These are phyloP conservation scores for Chaetogeoica ovagalla DNA, from an alignment of 2,888 invertebrate species.

Conservation along the genomic window DNA sequence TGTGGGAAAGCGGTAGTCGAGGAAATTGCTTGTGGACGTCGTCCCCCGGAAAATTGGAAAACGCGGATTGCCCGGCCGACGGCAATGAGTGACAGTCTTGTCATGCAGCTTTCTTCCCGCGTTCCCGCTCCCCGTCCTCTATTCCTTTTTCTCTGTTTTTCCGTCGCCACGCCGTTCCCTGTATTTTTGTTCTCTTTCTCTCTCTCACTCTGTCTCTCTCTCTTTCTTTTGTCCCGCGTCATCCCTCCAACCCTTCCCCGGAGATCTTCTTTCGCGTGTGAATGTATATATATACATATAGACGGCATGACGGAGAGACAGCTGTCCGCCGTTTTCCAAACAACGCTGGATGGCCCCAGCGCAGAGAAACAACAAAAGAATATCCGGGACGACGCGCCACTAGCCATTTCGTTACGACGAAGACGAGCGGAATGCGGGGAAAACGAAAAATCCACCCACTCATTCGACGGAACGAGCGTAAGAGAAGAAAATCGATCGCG, in stretches of 20 bases:
- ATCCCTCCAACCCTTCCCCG: background rate
- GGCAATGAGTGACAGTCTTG: conserved; percentile 50
- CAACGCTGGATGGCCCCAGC: background rate
- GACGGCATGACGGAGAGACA: conserved; percentile 13
- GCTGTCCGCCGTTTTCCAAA: conserved; percentile 36
- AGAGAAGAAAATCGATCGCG: conserved; percentile 28
- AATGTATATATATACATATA: background rate
- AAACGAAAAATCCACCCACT: background rate
- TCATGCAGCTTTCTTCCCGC: conserved; percentile 50
- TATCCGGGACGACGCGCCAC: conserved; percentile 5
- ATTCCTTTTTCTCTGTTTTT: background rate
- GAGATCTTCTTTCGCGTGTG: background rate
- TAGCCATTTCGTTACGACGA: conserved; percentile 28
- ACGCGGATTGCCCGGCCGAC: conserved; percentile 54
- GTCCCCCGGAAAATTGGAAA: conserved; percentile 54
- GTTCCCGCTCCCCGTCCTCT: conserved; percentile 28
- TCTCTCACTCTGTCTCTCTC: too few relatives aligned
- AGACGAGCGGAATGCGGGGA: background rate
- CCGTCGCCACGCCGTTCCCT: background rate
- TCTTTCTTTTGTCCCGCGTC: background rate
- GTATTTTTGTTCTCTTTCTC: background rate
- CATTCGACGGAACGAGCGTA: background rate
- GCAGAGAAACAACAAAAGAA: conserved; percentile 33
- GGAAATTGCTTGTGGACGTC: conserved; percentile 54
- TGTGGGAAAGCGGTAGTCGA: conserved; percentile 21